phyloP scores from a whole-genome alignment of 35 echinoderm and acorn worm species.

The Holothuria glaberrima region DNA sequence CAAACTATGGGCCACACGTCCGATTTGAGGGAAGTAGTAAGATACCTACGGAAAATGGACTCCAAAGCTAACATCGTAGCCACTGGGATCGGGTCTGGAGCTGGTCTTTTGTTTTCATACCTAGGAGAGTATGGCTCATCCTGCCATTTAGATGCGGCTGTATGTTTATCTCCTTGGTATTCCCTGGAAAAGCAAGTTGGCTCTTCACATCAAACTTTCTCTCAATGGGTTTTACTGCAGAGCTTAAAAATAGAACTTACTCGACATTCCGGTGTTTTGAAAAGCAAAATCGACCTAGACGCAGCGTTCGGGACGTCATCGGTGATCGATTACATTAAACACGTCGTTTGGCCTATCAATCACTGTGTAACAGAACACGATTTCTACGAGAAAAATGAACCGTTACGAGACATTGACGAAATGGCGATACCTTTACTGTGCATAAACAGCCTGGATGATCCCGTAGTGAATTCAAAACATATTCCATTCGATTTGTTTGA shows the following conservation, averaged over 20 bases:
- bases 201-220: conserved; percentile 13
- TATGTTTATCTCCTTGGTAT: conserved; percentile 89
- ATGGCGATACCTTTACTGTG: conserved; percentile 89
- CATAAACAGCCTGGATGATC: conserved; percentile 90
- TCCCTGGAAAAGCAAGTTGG: conserved; percentile 62
- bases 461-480: conserved; percentile 51
- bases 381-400: conserved; percentile 92
- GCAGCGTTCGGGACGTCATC: conserved; percentile 61
- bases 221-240: conserved; percentile 83
- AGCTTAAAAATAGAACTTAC: conserved; percentile 66
- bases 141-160: conserved; percentile 69
- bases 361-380: conserved; percentile 62
- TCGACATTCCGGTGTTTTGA: conserved; percentile 56
- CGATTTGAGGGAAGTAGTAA: conserved; percentile 80
- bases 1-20: conserved; percentile 84
- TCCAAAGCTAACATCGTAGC: conserved; percentile 61
- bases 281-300: conserved; percentile 66
- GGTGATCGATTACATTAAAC: conserved; percentile 58
- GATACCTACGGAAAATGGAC: conserved; percentile 58
- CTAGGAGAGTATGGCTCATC: conserved; percentile 94
- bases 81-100: conserved; percentile 71
- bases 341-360: conserved; percentile 44
- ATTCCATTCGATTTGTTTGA: conserved; percentile 92
- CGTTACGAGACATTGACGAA: conserved; percentile 89
- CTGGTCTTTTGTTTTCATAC: conserved; percentile 75